Percentiles rank a stretch among this genome's conserved stretches.
phyloP scores from a whole-genome alignment of 2,113 vertebrate species.

The Chionomys nivalis region DNA sequence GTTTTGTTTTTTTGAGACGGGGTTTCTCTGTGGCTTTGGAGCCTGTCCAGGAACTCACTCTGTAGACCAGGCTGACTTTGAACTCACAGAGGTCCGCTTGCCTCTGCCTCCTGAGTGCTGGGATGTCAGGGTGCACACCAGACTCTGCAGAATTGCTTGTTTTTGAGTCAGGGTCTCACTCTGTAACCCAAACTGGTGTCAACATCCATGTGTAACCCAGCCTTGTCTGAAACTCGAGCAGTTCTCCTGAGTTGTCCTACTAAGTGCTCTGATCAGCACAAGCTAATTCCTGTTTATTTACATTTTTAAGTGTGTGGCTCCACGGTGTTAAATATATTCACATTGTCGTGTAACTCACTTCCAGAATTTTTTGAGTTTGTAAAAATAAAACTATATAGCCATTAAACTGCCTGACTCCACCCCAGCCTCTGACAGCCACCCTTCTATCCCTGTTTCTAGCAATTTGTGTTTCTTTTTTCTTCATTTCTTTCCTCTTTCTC shows the following conservation, averaged over 20 bases:
- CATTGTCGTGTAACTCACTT: background rate
- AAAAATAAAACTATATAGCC: slow-evolving; percentile 4
- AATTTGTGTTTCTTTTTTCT: background rate
- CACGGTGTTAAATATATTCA: background rate
- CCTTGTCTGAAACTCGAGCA: background rate
- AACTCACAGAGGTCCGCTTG: background rate
- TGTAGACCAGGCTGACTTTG: background rate
- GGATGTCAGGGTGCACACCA: accelerated
- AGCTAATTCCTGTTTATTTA: background rate
- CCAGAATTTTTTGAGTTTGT: background rate
- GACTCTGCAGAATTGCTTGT: background rate
- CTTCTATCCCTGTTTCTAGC: background rate
- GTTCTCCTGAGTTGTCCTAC: background rate
- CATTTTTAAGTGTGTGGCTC: background rate
- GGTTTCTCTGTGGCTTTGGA: background rate
- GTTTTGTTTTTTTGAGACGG: background rate
- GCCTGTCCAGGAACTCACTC: background rate
- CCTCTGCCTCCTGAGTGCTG: background rate
- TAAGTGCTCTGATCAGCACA: background rate
- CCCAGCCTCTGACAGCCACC: background rate
- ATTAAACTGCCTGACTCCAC: background rate
- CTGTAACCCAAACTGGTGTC: background rate
- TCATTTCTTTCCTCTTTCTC: background rate
- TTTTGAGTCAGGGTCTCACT: background rate
- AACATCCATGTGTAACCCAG: background rate